Evolutionary conservation across 2,113 vertebrate genomes (phyloP), one percentile per base, ranked within the genome.

Genomic region (Indri indri): DNA sequence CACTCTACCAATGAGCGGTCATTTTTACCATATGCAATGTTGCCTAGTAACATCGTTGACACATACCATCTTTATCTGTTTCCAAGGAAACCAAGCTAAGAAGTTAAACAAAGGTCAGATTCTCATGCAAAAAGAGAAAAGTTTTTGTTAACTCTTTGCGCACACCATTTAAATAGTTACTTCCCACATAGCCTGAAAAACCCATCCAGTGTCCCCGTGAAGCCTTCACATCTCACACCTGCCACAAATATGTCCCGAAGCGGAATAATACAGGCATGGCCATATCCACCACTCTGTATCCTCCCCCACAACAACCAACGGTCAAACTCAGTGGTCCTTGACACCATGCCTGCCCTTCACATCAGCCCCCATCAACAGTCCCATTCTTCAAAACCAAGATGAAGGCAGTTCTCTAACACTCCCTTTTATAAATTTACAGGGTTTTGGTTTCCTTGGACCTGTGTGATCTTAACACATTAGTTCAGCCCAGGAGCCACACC

Each of bases 51-150:
- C 96, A 47, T 42, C 92, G 88, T 97, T 96, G 93, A 97, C 96
- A 95, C 94, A 97, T 88, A 90, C 90, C 96, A 91, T 96, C 93
- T 96, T 96, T 97, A 96, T 96, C 96, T 94, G 88, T 95, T 97
- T 95, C 97, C 91, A 93, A 88, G 94, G 85, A 91, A 96, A 96
- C 88, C 65, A 85, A 96, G 91, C 92, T 90, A 91, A 86, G 85
- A 96, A 91, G 94, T 92, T 92, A 96, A 95, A 90, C 96, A 94
- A 96, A 90, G 94, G 97, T 97, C 96, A 97, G 83, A 68, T 96
- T 97, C 94, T 94, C 92, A 96, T 65, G 79, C 86, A 85, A 91
- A 97, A 94, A 76, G 59, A 27, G 77, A 83, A 96, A 81, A 84
- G 76, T 89, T 84, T 94, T 94, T 88, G 83, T 95, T 96, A 96